A percentile compares a stretch with the other conserved stretches of the same genome.
Conservation (phyloP, 2,888 invertebrate genomes). For the Drosophila neotestacea region DNA sequence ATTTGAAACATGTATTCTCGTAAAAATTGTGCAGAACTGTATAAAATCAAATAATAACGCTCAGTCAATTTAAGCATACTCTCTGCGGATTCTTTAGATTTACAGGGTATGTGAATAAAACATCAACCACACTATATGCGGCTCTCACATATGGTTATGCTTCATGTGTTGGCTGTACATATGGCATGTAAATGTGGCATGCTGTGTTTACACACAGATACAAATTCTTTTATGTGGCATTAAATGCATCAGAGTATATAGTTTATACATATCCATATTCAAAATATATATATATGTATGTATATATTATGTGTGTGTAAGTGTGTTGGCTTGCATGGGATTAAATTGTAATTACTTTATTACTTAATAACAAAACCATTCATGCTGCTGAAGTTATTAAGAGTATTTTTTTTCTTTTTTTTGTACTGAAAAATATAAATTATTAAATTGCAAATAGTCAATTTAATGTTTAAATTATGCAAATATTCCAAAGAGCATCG, state of each 20-base stretch:
- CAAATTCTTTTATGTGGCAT: conserved; percentile 17
- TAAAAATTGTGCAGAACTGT: too few species aligned
- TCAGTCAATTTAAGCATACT: neutral
- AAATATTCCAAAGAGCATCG: neutral
- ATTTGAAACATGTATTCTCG: too few species aligned
- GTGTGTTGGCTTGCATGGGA: conserved; percentile 54
- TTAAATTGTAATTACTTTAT: conserved; percentile 80
- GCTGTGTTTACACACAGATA: conserved; percentile 33
- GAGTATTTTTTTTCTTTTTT: conserved; percentile 22
- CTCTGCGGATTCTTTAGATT: neutral
- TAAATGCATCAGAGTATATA: conserved; percentile 5
- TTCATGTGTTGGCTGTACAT: conserved; percentile 25
- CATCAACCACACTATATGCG: conserved; percentile 16
- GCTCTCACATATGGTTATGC: conserved; percentile 10
- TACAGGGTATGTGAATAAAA: conserved; percentile 7
- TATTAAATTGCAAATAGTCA: conserved; percentile 17
- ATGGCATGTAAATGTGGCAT: conserved; percentile 48
- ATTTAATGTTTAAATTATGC: conserved; percentile 9
- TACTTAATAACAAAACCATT: conserved; percentile 79
- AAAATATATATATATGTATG: neutral
- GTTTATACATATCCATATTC: neutral
- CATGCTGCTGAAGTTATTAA: conserved; percentile 76
- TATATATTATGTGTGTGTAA: conserved; percentile 21
- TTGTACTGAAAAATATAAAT: conserved; percentile 41
- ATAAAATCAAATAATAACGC: too few species aligned